A percentile compares a stretch with the other conserved stretches of the same genome.
Evolutionary conservation across 1,140 invertebrate species (phyloP).

Genomic region (Sitobion miscanthi): DNA sequence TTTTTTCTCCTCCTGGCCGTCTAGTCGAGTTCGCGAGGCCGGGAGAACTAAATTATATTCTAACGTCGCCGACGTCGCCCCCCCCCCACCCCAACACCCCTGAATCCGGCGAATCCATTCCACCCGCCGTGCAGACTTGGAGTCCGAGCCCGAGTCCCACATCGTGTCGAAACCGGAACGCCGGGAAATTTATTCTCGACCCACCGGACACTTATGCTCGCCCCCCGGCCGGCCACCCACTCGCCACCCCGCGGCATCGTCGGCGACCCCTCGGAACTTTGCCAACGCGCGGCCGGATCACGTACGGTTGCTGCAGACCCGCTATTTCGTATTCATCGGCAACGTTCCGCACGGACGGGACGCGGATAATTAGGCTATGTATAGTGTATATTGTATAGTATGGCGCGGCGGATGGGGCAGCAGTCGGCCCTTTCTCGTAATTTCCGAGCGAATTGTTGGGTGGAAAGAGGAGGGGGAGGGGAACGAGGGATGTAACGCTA

Average conservation of each 20-base stretch:
- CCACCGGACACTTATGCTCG: neutral
- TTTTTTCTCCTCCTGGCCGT: neutral
- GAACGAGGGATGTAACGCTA: neutral
- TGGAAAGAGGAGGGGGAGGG: neutral
- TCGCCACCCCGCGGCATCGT: neutral
- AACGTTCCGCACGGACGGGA: neutral
- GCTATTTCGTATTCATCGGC: constrained; percentile 14
- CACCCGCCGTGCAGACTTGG: neutral
- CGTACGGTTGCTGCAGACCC: neutral
- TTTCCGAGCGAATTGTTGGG: neutral
- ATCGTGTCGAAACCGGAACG: neutral
- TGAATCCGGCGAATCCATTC: neutral
- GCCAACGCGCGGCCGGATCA: neutral
- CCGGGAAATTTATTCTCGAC: constrained; percentile 11
- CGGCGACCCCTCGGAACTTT: neutral
- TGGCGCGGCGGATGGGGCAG: neutral
- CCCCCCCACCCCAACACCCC: neutral
- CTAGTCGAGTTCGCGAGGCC: neutral
- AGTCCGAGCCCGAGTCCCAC: neutral
- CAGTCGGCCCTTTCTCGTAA: neutral
- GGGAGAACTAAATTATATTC: neutral
- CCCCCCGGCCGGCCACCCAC: neutral
- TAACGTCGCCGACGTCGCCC: neutral
- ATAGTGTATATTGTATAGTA: neutral
- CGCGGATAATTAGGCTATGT: neutral